Percentiles rank a stretch among this genome's conserved stretches.
These are phyloP conservation scores for Euglossa dilemma DNA, from an alignment of 1,140 invertebrate genomes.

Conservation along the genomic window DNA sequence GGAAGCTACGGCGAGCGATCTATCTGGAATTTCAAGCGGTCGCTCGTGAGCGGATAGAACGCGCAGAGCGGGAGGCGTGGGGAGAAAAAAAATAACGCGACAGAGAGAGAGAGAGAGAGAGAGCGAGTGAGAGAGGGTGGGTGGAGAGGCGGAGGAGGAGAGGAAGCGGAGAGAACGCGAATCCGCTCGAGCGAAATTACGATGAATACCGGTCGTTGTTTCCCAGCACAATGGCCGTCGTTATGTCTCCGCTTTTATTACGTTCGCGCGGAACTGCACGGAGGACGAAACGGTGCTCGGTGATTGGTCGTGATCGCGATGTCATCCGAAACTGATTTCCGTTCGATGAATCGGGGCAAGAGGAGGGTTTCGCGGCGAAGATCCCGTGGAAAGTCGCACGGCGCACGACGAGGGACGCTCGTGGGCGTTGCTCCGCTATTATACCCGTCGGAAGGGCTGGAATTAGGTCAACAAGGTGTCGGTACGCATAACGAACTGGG, in stretches of 20 bases:
- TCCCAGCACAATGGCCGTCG: slow-evolving; percentile 21
- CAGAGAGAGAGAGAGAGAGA: neutral
- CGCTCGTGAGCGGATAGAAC: neutral
- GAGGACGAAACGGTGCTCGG: neutral
- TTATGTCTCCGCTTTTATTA: slow-evolving; percentile 31
- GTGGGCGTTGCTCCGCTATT: slow-evolving; percentile 38
- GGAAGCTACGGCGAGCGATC: neutral
- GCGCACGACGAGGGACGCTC: neutral
- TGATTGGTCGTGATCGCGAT: neutral
- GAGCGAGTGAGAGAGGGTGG: too few species aligned
- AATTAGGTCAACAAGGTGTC: slow-evolving; percentile 58
- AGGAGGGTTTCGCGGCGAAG: neutral
- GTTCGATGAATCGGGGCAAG: neutral
- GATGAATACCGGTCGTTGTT: slow-evolving; percentile 31
- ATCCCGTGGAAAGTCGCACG: neutral
- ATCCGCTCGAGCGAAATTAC: slow-evolving; percentile 8
- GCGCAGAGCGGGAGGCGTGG: too few species aligned
- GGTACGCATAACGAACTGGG: slow-evolving; percentile 48
- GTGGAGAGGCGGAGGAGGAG: neutral
- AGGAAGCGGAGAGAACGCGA: slow-evolving; percentile 1
- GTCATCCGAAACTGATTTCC: neutral
- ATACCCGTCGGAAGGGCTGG: neutral
- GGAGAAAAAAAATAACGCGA: too few species aligned
- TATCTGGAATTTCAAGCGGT: slow-evolving; percentile 30
- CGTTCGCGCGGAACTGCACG: slow-evolving; percentile 11